Conservation (phyloP, 2,113 vertebrate species). For the Isichthys henryi region DNA sequence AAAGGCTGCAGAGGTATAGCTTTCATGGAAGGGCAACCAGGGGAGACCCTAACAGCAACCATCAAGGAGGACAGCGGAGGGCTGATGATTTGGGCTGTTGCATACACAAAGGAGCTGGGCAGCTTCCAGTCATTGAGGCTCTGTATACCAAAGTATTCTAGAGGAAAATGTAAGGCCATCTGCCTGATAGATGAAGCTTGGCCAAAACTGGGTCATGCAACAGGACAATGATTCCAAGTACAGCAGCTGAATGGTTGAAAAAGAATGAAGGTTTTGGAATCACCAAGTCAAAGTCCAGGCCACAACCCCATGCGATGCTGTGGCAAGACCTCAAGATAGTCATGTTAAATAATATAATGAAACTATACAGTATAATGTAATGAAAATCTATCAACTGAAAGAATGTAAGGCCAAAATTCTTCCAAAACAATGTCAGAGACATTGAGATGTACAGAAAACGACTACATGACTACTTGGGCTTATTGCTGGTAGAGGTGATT, state of each 20-base stretch:
- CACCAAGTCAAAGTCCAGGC: background rate
- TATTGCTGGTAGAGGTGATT: background rate
- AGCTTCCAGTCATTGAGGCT: background rate
- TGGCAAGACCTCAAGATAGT: background rate
- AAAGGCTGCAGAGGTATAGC: background rate
- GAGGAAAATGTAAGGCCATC: background rate
- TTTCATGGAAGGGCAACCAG: background rate
- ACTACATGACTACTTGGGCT: background rate
- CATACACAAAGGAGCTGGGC: background rate
- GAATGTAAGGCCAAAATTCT: background rate
- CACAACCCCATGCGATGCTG: background rate
- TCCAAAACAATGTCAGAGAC: background rate
- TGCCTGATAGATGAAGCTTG: background rate
- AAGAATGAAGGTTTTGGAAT: background rate
- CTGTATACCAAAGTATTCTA: background rate
- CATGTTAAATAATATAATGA: background rate
- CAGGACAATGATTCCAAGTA: background rate
- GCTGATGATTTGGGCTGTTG: background rate
- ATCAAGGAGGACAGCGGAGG: background rate
- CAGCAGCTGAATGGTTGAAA: background rate
- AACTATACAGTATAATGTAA: background rate
- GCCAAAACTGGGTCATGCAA: background rate
- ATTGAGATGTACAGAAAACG: background rate
- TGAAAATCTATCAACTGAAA: background rate
- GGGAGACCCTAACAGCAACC: background rate